Evolutionary conservation across 2,888 invertebrate genomes (phyloP).

Genomic region (Metacarcinus magister): DNA sequence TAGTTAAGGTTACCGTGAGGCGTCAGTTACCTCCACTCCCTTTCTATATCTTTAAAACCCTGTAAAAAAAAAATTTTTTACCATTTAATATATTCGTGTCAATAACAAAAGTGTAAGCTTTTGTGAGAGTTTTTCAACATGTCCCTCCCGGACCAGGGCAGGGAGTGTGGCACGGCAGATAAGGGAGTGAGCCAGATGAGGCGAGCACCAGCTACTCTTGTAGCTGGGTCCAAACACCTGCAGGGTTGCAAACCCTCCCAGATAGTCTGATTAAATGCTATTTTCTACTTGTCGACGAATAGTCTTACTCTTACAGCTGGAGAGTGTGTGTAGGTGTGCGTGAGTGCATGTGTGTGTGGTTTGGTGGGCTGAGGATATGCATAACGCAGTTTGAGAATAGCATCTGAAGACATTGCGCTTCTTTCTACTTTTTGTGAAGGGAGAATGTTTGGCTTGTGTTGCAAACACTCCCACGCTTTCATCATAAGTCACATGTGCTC

Average conservation of each 20-base stretch:
- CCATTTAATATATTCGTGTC: background rate
- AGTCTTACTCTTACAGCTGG: background rate
- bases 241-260: background rate
- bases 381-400: background rate
- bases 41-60: background rate
- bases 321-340: background rate
- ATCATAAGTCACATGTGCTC: background rate
- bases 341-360: background rate
- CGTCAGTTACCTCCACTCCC: background rate
- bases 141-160: background rate
- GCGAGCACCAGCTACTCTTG: background rate
- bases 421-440: background rate
- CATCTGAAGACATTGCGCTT: background rate
- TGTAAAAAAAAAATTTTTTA: background rate
- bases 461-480: background rate
- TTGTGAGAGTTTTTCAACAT: background rate
- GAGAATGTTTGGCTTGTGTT: background rate
- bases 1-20: background rate
- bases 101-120: background rate
- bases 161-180: background rate
- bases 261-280: background rate
- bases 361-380: background rate
- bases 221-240: background rate
- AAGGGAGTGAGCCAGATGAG: background rate
- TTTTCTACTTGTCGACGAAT: background rate